These are phyloP conservation scores for Heptranchias perlo DNA, from an alignment of 2,113 vertebrate species.

Conservation along the genomic window DNA sequence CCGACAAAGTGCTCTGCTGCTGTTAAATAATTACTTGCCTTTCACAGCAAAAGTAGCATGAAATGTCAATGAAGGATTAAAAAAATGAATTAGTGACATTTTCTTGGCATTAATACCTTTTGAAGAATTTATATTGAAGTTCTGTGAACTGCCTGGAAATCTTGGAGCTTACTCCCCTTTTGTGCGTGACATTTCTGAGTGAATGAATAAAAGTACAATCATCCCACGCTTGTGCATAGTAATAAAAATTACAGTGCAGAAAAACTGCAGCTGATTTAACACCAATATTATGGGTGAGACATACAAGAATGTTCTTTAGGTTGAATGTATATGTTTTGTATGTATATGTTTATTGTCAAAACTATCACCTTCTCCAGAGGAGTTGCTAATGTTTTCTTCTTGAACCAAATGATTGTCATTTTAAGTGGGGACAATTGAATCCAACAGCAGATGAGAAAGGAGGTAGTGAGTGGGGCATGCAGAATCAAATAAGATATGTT, in stretches of 20 bases:
- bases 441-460: not conserved
- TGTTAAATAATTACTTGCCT: not conserved
- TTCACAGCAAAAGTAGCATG: not conserved
- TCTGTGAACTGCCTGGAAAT: not conserved
- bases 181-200: not conserved
- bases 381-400: not conserved
- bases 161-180: not conserved
- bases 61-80: not conserved
- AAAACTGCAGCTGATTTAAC: not conserved
- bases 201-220: not conserved
- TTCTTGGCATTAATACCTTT: constrained; percentile 29
- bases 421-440: not conserved
- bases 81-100: not conserved
- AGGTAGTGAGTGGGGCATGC: not conserved
- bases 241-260: not conserved
- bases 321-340: not conserved
- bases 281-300: not conserved
- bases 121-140: not conserved
- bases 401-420: not conserved
- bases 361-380: not conserved
- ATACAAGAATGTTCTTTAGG: not conserved
- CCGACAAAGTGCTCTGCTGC: not conserved
- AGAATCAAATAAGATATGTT: not conserved
- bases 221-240: not conserved
- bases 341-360: not conserved